phyloP scores from a whole-genome alignment of 2,888 invertebrate genomes.

The Brachyptera risi region DNA sequence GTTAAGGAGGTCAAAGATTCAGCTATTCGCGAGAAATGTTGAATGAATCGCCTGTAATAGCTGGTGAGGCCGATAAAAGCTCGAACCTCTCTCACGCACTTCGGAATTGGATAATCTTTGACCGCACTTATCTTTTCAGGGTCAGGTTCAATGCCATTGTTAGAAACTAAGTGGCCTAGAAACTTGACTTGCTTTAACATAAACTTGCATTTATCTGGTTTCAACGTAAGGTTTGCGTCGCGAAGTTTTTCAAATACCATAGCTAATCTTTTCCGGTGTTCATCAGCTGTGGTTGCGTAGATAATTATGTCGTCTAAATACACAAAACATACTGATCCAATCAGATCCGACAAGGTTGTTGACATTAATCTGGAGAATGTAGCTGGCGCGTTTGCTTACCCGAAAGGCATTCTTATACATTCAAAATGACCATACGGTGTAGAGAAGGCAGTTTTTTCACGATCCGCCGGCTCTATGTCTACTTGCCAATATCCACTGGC shows the following conservation, averaged over 20 bases:
- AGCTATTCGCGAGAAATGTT: not conserved
- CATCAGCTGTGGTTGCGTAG: not conserved
- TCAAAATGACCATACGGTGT: not conserved
- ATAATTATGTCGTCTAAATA: conserved; percentile 9
- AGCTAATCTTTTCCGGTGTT: not conserved
- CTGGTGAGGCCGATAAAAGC: not conserved
- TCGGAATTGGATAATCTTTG: not conserved
- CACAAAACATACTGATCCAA: not conserved
- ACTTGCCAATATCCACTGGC: not conserved
- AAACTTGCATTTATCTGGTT: conserved; percentile 9
- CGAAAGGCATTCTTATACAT: not conserved
- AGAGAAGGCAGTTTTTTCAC: not conserved
- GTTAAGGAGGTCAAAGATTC: not conserved
- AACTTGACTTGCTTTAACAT: not conserved
- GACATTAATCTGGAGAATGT: not conserved
- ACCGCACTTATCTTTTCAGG: not conserved
- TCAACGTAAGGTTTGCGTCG: not conserved
- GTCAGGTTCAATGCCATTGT: not conserved
- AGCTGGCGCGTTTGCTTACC: not conserved
- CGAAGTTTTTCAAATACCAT: not conserved
- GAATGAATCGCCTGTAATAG: conserved; percentile 4
- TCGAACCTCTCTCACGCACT: not conserved
- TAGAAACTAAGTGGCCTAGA: not conserved
- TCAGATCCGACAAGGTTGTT: not conserved
- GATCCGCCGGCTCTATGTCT: not conserved